Evolutionary conservation across 2,888 invertebrate species (phyloP), one percentile per base, ranked within the genome.

Genomic region (Gymnoscelis rufifasciata): DNA sequence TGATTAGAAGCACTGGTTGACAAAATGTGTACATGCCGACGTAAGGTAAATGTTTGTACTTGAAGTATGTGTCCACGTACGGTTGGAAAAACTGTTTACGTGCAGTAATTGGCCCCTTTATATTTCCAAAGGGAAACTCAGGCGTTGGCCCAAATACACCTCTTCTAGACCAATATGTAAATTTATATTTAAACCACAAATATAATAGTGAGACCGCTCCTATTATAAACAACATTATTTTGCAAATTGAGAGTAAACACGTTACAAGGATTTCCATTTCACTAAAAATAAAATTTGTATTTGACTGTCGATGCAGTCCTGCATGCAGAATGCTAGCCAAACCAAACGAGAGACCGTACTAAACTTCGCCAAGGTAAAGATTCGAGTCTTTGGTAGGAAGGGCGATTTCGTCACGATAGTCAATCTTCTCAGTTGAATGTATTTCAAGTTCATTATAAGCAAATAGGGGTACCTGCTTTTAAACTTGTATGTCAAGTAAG

Each of bases 21-120:
- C 90, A 86, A 51, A 92, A 89, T 50, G 91, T 88, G 63, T 92
- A 93, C 64, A 93, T 75, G 0, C 93, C 93, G 4, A 91, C 68
- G 29, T 77, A 88, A 6, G 86, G 84, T 48, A 83, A 68, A 60
- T 81, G 69, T 60, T 88, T 90, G 61, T 88, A 88, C 36, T 76
- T 69, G n/a, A 78, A 70, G 60, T 93, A 93, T 31, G 90, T 80
- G 57, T 92, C 90, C 47, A 84, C 84, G 40, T 92, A 88, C 10
- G 90, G 90, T 57, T 92, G 88, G 15, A 91, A 92, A 66, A 93
- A 90, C 49, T 91, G 90, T 26, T 83, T 89, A 82, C 23, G 90
- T 78, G 38, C 83, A 82, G 1, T 35, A 14, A 91, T 80, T 5
- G 92, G 90, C 14, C 83, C 75, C 27, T 77, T 77, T 55, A 93